Percentiles rank a stretch among this genome's conserved stretches.
Conservation (phyloP, 64 coral and sea anemone genomes). For the Hydrozoanthus tunicans region DNA sequence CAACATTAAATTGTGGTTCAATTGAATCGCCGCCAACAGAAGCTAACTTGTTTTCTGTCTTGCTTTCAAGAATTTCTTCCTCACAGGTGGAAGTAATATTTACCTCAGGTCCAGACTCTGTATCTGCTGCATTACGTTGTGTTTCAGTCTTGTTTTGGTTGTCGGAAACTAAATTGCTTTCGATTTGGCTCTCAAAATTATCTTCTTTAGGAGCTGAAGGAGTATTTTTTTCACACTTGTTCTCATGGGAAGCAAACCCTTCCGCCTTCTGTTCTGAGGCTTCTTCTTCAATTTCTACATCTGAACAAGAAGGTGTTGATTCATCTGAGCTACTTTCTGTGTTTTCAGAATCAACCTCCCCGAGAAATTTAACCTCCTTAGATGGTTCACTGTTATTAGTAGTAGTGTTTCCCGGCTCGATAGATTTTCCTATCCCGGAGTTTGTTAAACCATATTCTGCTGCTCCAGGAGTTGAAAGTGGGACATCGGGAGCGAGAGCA, state of each 20-base stretch:
- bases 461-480: conserved; percentile 15
- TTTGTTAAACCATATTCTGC: background rate
- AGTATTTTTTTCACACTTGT: background rate
- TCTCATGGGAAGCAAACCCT: background rate
- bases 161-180: background rate
- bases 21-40: too few species aligned
- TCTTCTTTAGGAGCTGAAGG: background rate
- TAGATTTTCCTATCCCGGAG: background rate
- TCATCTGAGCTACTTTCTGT: conserved; percentile 48
- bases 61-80: too few species aligned
- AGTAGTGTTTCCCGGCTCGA: background rate
- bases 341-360: conserved; percentile 43
- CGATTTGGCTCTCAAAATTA: background rate
- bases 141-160: background rate
- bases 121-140: background rate
- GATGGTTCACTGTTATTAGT: background rate
- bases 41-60: too few species aligned
- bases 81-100: too few species aligned
- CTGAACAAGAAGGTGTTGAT: conserved; percentile 22
- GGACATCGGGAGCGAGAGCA: conserved; percentile 29
- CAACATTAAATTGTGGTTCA: too few species aligned
- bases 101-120: background rate
- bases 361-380: conserved; percentile 31
- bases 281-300: background rate
- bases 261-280: background rate